Evolutionary conservation across 2,113 vertebrate genomes (phyloP), one percentile per base, ranked within the genome.

Genomic region (Saguinus midas): DNA sequence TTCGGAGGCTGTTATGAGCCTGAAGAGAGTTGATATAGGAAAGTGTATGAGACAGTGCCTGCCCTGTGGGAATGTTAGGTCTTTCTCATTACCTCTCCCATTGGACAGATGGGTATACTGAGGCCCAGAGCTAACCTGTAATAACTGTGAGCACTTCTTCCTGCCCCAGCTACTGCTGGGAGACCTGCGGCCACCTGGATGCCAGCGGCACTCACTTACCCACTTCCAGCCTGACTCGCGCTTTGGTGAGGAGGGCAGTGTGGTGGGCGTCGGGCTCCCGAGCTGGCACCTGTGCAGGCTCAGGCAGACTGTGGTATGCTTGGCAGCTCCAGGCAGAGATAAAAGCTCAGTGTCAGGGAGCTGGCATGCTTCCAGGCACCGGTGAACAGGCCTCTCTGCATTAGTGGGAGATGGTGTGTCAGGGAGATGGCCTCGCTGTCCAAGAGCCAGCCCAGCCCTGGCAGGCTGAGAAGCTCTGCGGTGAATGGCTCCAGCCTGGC

Each of bases 251-350:
- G 72, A 68, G 85, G 75, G 18, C 45, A 16, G 23, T 1, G 58
- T 29, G 21, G 40, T n/a, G 23, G 81, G 29, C 16, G 0, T 10
- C 11, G 0, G 50, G 43, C 18, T 92, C 43, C 25, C 21, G 37
- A 20, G 61, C 16, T 79, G 88, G 92, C 0, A 1, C 43, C 8
- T 43, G 72, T 21, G 2, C 66, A 40, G 52, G 66, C 88, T 40
- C 75, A 14, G 61, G 90, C 27, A 2, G 78, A 23, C 11, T 66
- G 83, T 43, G 64, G 52, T 14, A 5, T 1, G 0, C 43, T 55
- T 83, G 93, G 92, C 79, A 37, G 45, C 72, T 68, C 64, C 87
- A 52, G 76, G 32, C 86, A 52, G 92, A 97, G 95, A 90, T 72
- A 85, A 96, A 91, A 95, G 66, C 95, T 6, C 5, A 84, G 83